These are phyloP conservation scores for Gymnopithys bicolor DNA, from an alignment of 2,797 vertebrate species.

Conservation along the genomic window DNA sequence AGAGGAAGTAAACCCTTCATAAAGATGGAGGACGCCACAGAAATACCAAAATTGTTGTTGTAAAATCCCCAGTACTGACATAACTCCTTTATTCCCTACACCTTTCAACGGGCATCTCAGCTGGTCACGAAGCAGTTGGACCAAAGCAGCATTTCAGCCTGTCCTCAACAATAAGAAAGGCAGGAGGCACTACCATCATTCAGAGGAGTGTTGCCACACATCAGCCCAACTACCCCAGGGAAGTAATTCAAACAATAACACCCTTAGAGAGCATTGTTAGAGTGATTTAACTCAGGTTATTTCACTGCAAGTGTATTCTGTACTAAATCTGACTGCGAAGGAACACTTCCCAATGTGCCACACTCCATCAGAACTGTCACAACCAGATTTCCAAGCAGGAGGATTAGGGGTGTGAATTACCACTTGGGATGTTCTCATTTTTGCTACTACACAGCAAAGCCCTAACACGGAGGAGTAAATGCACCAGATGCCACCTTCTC, in stretches of 20 bases:
- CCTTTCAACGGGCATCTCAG: neutral
- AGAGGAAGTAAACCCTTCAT: neutral
- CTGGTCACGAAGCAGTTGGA: neutral
- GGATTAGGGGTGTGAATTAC: fast-evolving
- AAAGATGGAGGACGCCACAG: neutral
- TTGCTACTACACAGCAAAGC: neutral
- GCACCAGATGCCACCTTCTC: neutral
- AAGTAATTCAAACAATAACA: neutral
- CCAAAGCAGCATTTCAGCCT: neutral
- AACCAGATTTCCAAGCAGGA: neutral
- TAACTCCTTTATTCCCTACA: neutral
- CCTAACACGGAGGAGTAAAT: neutral
- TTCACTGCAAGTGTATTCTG: neutral
- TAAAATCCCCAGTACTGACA: neutral
- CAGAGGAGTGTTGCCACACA: neutral
- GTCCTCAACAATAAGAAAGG: neutral
- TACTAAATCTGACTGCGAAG: neutral
- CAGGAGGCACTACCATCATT: neutral
- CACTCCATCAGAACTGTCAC: neutral
- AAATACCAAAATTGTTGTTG: neutral
- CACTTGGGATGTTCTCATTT: neutral
- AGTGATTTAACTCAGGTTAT: neutral
- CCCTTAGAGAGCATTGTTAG: neutral
- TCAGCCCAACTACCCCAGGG: neutral
- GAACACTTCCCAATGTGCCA: neutral